Conservation (phyloP, 2,888 invertebrate genomes). For the Cryptus armator region DNA sequence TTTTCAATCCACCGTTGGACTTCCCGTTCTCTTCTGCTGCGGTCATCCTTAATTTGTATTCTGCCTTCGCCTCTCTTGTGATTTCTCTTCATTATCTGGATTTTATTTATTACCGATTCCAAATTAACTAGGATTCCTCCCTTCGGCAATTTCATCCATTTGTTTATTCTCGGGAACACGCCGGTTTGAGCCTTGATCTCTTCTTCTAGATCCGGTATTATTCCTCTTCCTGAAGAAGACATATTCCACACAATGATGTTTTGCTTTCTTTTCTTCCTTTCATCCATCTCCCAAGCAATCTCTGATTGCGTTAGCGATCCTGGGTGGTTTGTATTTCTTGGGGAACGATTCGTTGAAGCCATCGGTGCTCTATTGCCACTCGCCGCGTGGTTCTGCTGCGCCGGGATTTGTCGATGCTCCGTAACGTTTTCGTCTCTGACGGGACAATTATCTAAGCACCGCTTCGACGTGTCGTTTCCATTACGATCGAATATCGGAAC, state of each 20-base stretch:
- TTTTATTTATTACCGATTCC: neutral
- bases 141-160: neutral
- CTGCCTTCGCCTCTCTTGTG: neutral
- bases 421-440: neutral
- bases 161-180: neutral
- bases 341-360: neutral
- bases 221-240: neutral
- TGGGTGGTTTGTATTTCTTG: neutral
- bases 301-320: neutral
- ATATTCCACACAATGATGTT: neutral
- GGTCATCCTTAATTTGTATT: neutral
- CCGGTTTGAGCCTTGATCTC: neutral
- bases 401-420: neutral
- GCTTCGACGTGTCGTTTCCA: constrained; percentile 5
- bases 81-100: neutral
- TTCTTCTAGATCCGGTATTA: neutral
- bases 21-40: neutral
- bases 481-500: neutral
- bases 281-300: neutral
- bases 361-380: neutral
- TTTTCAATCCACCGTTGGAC: neutral
- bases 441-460: neutral
- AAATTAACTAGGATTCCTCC: neutral
- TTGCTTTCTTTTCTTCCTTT: neutral
- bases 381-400: neutral